Evolutionary conservation across 2,797 vertebrate genomes (phyloP).

Genomic region (Rhinophrynus dorsalis): DNA sequence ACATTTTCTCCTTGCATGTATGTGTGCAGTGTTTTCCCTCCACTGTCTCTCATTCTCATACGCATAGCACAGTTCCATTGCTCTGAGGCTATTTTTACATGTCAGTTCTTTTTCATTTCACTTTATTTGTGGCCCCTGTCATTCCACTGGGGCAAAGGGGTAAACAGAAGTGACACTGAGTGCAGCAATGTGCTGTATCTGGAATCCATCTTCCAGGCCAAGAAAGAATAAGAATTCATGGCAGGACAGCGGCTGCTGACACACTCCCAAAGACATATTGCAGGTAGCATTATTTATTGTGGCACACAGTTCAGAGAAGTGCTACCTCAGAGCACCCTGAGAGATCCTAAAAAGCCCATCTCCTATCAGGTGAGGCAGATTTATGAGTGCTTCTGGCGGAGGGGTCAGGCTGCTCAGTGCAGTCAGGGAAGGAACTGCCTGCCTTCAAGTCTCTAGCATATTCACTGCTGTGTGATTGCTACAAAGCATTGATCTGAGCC

Average conservation of each 20-base stretch:
- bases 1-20: too few species aligned
- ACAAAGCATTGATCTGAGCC: slow-evolving; percentile 60
- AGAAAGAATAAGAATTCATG: slow-evolving; percentile 80
- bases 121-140: slow-evolving; percentile 79
- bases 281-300: slow-evolving; percentile 81
- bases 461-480: slow-evolving; percentile 56
- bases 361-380: slow-evolving; percentile 78
- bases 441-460: slow-evolving; percentile 58
- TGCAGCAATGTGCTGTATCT: slow-evolving; percentile 73
- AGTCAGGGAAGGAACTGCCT: slow-evolving; percentile 59
- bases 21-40: neutral
- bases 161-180: slow-evolving; percentile 79
- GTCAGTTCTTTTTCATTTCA: slow-evolving; percentile 63
- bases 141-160: slow-evolving; percentile 73
- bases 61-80: slow-evolving; percentile 47
- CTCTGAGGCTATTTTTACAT: slow-evolving; percentile 63
- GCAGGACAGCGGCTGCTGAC: slow-evolving; percentile 73
- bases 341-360: slow-evolving; percentile 85
- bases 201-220: slow-evolving; percentile 79
- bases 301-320: slow-evolving; percentile 77
- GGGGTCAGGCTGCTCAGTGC: slow-evolving; percentile 63
- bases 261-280: slow-evolving; percentile 78
- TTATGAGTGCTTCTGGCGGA: slow-evolving; percentile 64
- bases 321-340: slow-evolving; percentile 77
- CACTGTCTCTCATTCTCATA: neutral